Percentiles rank a stretch among this genome's conserved stretches.
Conservation (phyloP, 2,888 invertebrate species). For the Trichogramma evanescens region DNA sequence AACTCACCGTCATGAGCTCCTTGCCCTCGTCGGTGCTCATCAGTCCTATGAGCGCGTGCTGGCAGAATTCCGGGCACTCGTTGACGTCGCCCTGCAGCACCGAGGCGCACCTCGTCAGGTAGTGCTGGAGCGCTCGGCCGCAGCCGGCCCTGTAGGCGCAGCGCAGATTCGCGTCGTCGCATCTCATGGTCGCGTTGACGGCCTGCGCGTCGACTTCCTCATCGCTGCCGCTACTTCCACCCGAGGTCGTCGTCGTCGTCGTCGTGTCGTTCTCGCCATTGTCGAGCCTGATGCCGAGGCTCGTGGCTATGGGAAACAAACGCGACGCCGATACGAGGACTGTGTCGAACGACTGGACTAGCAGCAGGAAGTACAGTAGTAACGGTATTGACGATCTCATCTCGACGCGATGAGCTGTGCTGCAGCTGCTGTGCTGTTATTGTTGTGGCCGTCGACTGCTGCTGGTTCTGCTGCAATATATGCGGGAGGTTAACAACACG, state of each 20-base stretch:
- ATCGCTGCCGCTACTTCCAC: neutral
- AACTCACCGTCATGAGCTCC: slow-evolving; percentile 66
- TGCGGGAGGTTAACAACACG: too few species aligned
- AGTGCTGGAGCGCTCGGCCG: slow-evolving; percentile 69
- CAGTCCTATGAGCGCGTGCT: slow-evolving; percentile 70
- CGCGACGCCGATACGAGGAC: neutral
- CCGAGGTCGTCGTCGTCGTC: neutral
- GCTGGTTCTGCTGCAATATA: too few species aligned
- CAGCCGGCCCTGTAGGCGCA: slow-evolving; percentile 73
- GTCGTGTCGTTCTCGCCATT: neutral
- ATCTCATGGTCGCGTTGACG: slow-evolving; percentile 44
- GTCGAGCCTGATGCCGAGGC: slow-evolving; percentile 1
- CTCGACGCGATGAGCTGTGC: too few species aligned
- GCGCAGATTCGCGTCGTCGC: slow-evolving; percentile 63
- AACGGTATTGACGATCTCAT: too few species aligned
- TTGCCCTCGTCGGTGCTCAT: slow-evolving; percentile 74
- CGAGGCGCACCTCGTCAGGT: slow-evolving; percentile 65
- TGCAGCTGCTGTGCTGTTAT: too few species aligned
- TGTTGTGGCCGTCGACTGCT: too few species aligned
- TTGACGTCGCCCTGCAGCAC: slow-evolving; percentile 55
- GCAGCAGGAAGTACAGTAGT: too few species aligned
- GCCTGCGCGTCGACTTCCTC: slow-evolving; percentile 7
- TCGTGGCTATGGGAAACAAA: slow-evolving; percentile 7
- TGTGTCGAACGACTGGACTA: too few species aligned
- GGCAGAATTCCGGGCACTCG: slow-evolving; percentile 65